Percentiles rank a stretch among this genome's conserved stretches.
Evolutionary conservation across 2,113 vertebrate species (phyloP).

Genomic region (Hypanus sabinus): DNA sequence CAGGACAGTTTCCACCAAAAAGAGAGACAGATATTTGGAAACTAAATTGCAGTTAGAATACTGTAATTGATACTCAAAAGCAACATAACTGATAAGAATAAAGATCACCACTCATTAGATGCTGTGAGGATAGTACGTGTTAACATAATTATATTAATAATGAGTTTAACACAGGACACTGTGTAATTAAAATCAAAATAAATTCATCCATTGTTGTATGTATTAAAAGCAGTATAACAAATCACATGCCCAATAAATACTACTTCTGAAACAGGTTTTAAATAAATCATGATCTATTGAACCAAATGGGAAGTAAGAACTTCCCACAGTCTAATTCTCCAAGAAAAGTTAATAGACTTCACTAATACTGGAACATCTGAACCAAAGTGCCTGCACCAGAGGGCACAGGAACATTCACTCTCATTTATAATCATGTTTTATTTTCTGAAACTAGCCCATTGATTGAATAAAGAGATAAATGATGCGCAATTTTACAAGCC

Average conservation of each 20-base stretch:
- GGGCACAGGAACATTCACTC: not conserved
- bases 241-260: too few species aligned
- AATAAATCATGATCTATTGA: too few species aligned
- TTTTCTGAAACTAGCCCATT: not conserved
- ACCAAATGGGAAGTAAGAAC: too few species aligned
- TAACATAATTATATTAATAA: not conserved
- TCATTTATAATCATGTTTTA: not conserved
- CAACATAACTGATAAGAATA: not conserved
- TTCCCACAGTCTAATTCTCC: too few species aligned
- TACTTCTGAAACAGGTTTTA: too few species aligned
- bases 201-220: too few species aligned
- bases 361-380: not conserved
- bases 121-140: not conserved
- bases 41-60: not conserved
- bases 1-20: not conserved
- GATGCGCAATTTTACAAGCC: not conserved
- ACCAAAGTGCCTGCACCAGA: not conserved
- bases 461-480: not conserved
- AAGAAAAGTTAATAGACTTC: not conserved
- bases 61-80: not conserved
- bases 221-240: too few species aligned
- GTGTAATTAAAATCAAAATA: not conserved
- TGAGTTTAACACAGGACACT: not conserved
- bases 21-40: not conserved
- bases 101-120: not conserved